These are phyloP conservation scores for Microtus pennsylvanicus DNA, from an alignment of 2,113 vertebrate species.

Conservation along the genomic window DNA sequence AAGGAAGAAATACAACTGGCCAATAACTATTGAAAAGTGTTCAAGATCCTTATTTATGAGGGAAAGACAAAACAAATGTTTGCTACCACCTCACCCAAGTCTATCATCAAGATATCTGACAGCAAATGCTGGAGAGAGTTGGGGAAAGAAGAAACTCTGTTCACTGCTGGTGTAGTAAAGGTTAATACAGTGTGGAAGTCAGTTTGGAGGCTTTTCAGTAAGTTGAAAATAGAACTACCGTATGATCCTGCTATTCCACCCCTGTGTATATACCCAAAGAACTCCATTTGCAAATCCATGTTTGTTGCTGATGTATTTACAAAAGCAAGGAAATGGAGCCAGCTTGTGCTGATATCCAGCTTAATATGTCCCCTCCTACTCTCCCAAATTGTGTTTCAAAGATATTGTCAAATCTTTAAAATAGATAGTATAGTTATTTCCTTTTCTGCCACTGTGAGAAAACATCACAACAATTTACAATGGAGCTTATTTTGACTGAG, in stretches of 20 bases:
- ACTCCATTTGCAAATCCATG: no score
- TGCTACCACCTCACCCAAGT: background rate
- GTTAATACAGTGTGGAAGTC: background rate
- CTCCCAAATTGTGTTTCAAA: background rate
- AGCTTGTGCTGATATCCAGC: background rate
- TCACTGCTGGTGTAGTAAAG: background rate
- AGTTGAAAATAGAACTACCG: background rate
- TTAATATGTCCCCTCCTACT: background rate
- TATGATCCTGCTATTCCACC: background rate
- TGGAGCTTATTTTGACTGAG: background rate
- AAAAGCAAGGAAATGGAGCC: background rate
- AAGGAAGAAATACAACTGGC: background rate
- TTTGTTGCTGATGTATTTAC: background rate
- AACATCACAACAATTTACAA: background rate
- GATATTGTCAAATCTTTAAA: background rate
- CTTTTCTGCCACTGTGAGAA: background rate
- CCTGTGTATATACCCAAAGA: background rate
- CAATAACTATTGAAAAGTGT: background rate
- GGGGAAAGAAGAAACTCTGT: no score
- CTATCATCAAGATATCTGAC: background rate
- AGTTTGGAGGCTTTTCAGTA: background rate
- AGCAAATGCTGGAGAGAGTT: background rate
- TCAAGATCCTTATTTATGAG: background rate
- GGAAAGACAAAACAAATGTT: background rate
- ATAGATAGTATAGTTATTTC: background rate